phyloP scores from a whole-genome alignment of 2,888 invertebrate species.

The Empis stercorea region DNA sequence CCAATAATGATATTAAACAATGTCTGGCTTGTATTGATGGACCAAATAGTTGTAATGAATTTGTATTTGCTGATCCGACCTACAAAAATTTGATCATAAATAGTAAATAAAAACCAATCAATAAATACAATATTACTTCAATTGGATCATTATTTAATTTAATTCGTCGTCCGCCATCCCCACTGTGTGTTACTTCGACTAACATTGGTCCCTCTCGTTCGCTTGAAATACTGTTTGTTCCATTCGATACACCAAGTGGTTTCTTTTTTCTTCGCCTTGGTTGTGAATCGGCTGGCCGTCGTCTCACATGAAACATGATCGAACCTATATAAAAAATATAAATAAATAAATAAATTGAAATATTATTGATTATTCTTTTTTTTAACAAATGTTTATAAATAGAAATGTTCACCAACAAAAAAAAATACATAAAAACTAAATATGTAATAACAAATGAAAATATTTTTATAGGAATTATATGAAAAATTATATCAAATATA shows the following conservation, averaged over 20 bases:
- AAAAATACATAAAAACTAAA: no score
- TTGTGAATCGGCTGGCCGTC: constrained; percentile 81
- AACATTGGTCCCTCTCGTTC: constrained; percentile 53
- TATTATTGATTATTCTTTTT: no score
- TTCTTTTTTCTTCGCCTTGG: constrained; percentile 84
- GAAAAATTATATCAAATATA: no score
- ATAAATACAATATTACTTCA: constrained; percentile 49
- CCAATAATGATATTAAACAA: constrained; percentile 86
- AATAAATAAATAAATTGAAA: no score
- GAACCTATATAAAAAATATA: constrained; percentile 51
- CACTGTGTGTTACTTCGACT: constrained; percentile 44
- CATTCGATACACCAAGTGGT: constrained; percentile 39
- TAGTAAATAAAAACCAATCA: constrained; percentile 2
- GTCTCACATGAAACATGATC: constrained; percentile 93
- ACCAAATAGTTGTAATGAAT: constrained; percentile 66
- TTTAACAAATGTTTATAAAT: no score
- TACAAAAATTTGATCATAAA: constrained; percentile 21
- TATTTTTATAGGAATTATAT: no score
- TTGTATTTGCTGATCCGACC: constrained; percentile 69
- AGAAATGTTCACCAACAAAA: no score
- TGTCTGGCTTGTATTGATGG: constrained; percentile 89
- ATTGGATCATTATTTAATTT: constrained; percentile 48
- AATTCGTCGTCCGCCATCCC: constrained; percentile 47
- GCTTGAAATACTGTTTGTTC: constrained; percentile 42
- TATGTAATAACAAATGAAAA: no score